Evolutionary conservation across 2,113 vertebrate genomes (phyloP).

Genomic region (Chamaea fasciata): DNA sequence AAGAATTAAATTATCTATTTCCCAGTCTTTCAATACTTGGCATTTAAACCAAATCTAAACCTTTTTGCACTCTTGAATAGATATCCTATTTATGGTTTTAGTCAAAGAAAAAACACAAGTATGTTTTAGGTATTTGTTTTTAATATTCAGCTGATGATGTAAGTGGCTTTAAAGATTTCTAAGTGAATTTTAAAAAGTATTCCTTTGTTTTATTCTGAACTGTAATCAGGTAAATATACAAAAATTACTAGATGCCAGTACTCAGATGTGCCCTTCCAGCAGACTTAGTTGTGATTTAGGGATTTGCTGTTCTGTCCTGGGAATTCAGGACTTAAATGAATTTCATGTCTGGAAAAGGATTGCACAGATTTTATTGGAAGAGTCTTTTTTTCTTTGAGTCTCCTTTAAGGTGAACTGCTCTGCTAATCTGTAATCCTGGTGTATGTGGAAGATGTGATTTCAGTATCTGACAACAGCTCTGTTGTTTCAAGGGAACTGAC

Average conservation of each 20-base stretch:
- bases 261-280: neutral
- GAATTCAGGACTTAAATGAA: neutral
- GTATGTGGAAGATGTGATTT: neutral
- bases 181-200: neutral
- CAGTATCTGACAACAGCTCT: neutral
- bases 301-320: neutral
- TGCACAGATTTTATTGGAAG: neutral
- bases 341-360: neutral
- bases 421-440: neutral
- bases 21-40: rapidly evolving
- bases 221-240: neutral
- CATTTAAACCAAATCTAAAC: neutral
- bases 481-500: neutral
- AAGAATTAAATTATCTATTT: neutral
- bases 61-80: neutral
- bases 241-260: neutral
- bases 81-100: neutral
- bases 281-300: neutral
- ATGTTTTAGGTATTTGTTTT: neutral
- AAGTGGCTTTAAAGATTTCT: neutral
- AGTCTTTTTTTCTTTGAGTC: neutral
- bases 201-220: neutral
- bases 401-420: neutral
- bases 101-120: neutral
- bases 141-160: neutral